These are phyloP conservation scores for Dasyornis broadbenti DNA, from an alignment of 2,113 vertebrate species.

Conservation along the genomic window DNA sequence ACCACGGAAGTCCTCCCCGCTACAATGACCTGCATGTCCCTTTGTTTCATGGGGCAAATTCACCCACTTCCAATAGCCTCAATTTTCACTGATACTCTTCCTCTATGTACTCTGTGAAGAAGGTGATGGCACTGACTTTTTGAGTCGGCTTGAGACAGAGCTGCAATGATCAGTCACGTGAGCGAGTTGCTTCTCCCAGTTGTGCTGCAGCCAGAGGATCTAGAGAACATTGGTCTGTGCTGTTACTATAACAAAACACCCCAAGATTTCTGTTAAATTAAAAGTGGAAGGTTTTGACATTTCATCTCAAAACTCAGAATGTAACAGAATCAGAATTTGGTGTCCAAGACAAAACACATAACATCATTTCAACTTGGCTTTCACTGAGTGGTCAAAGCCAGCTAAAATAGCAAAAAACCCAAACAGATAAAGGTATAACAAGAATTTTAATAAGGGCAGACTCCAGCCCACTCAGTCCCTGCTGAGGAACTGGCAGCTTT, in stretches of 20 bases:
- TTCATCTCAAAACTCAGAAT: not conserved
- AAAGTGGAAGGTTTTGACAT: not conserved
- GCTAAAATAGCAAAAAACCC: not conserved
- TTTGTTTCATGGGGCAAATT: not conserved
- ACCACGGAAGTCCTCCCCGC: not conserved
- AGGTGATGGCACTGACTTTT: not conserved
- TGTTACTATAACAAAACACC: not conserved
- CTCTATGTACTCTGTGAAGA: not conserved
- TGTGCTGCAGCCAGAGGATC: not conserved
- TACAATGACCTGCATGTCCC: not conserved
- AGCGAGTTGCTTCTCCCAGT: not conserved
- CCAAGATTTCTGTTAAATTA: not conserved
- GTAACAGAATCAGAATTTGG: not conserved
- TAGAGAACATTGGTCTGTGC: not conserved
- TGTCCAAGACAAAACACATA: not conserved
- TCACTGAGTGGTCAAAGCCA: not conserved
- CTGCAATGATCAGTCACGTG: not conserved
- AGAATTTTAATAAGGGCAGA: not conserved
- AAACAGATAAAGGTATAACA: not conserved
- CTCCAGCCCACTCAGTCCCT: not conserved
- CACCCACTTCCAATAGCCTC: not conserved
- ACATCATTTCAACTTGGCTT: not conserved
- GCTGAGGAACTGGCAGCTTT: not conserved
- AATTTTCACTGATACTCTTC: not conserved
- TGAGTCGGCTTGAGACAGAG: not conserved